phyloP scores from a whole-genome alignment of 2,888 invertebrate species.

The Limulus polyphemus region DNA sequence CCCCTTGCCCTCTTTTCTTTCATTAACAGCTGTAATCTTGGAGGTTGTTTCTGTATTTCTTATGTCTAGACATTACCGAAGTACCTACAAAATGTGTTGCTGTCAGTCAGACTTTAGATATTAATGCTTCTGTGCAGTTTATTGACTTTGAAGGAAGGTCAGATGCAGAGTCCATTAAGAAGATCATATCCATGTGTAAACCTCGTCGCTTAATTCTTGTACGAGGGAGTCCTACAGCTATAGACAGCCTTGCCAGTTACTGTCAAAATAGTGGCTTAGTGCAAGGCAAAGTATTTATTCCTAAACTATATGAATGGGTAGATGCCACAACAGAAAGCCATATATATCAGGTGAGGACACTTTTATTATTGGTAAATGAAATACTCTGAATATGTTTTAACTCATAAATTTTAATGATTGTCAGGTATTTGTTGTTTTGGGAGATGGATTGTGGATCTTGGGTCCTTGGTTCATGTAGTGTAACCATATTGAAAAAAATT shows the following conservation, averaged over 20 bases:
- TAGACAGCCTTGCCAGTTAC: constrained; percentile 53
- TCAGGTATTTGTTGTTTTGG: too few species aligned
- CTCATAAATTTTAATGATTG: too few species aligned
- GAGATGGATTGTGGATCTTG: too few species aligned
- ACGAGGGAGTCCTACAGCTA: constrained; percentile 56
- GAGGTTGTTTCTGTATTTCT: too few species aligned
- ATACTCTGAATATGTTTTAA: too few species aligned
- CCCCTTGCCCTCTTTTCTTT: too few species aligned
- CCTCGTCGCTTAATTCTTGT: constrained; percentile 69
- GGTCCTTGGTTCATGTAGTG: neutral
- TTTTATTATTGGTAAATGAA: neutral
- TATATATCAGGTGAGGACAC: constrained; percentile 71
- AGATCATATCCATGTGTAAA: constrained; percentile 57
- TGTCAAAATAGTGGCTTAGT: constrained; percentile 49
- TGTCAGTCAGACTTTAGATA: constrained; percentile 55
- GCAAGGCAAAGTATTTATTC: constrained; percentile 59
- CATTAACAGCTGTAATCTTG: too few species aligned
- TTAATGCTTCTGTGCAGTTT: constrained; percentile 76
- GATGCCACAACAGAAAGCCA: constrained; percentile 97
- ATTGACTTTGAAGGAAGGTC: constrained; percentile 89
- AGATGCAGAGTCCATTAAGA: constrained; percentile 49
- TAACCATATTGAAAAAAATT: neutral
- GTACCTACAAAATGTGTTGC: constrained; percentile 82
- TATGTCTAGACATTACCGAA: constrained; percentile 45
- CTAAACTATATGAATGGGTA: constrained; percentile 56